These are phyloP conservation scores for Diloba caeruleocephala DNA, from an alignment of 2,888 invertebrate species.

Conservation along the genomic window DNA sequence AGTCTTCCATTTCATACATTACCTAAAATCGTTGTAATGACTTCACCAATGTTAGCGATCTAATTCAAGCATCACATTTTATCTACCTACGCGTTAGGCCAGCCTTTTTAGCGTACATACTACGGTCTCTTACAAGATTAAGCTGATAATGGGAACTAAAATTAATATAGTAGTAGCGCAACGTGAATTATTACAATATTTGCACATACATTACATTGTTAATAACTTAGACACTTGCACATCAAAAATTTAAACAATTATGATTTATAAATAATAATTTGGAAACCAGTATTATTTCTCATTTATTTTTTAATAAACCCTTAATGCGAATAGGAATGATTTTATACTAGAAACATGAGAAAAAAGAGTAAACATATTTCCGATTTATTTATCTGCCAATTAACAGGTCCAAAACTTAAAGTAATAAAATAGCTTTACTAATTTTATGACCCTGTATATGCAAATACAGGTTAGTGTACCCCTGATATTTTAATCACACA, in stretches of 20 bases:
- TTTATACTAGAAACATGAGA: constrained; percentile 4
- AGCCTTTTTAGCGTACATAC: constrained; percentile 11
- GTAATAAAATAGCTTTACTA: constrained; percentile 9
- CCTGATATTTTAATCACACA: constrained; percentile 5
- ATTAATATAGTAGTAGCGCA: neutral
- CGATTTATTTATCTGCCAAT: constrained; percentile 3
- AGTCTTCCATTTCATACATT: constrained; percentile 36
- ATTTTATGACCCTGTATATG: constrained; percentile 33
- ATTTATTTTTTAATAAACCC: constrained; percentile 29
- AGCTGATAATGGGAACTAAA: constrained; percentile 1
- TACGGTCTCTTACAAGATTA: constrained; percentile 8
- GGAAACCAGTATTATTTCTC: constrained; percentile 10
- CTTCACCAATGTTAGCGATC: constrained; percentile 5
- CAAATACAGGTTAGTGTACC: constrained; percentile 7
- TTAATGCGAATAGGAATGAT: constrained; percentile 14
- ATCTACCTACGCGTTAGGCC: constrained; percentile 12
- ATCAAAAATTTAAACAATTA: neutral
- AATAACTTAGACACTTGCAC: constrained; percentile 4
- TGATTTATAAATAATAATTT: neutral
- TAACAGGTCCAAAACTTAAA: constrained; percentile 1
- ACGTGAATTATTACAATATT: constrained; percentile 6
- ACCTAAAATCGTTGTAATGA: constrained; percentile 4
- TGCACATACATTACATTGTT: neutral
- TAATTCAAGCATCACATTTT: neutral
- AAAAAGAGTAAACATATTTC: neutral